A percentile compares a stretch with the other conserved stretches of the same genome.
These are phyloP conservation scores for Crotalus tigris DNA, from an alignment of 2,113 vertebrate genomes.

Conservation along the genomic window DNA sequence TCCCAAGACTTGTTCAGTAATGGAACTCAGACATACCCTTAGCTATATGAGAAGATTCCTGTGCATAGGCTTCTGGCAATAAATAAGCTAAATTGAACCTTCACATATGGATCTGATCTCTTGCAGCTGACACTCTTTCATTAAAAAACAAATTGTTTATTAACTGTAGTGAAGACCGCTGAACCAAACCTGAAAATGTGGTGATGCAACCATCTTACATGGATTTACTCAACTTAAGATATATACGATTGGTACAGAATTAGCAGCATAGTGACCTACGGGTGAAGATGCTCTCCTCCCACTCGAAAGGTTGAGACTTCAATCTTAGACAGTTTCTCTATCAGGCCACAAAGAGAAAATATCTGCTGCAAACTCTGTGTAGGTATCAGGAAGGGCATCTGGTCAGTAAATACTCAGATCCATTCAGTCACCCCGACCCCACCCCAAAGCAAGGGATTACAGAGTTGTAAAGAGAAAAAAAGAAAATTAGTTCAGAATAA, in stretches of 20 bases:
- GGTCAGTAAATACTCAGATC: background rate
- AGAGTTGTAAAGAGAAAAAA: background rate
- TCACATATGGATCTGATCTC: background rate
- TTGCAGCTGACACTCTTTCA: background rate
- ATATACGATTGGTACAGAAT: background rate
- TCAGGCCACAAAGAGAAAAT: background rate
- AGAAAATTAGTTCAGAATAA: background rate
- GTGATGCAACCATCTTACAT: background rate
- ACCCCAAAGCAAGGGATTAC: background rate
- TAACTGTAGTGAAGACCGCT: background rate
- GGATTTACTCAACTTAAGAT: background rate
- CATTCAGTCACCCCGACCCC: background rate
- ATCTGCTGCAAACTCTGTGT: background rate
- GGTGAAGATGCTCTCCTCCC: background rate
- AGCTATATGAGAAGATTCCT: background rate
- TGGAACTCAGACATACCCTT: background rate
- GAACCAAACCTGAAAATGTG: background rate
- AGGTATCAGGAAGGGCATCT: background rate
- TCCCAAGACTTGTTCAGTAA: background rate
- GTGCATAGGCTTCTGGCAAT: background rate
- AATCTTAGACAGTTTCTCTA: background rate
- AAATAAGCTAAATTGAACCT: background rate
- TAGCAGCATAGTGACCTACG: background rate
- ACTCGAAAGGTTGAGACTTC: background rate
- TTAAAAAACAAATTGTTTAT: background rate